Evolutionary conservation across 2,888 invertebrate genomes (phyloP), one percentile per base, ranked within the genome.

Genomic region (Ethmia dodecea): DNA sequence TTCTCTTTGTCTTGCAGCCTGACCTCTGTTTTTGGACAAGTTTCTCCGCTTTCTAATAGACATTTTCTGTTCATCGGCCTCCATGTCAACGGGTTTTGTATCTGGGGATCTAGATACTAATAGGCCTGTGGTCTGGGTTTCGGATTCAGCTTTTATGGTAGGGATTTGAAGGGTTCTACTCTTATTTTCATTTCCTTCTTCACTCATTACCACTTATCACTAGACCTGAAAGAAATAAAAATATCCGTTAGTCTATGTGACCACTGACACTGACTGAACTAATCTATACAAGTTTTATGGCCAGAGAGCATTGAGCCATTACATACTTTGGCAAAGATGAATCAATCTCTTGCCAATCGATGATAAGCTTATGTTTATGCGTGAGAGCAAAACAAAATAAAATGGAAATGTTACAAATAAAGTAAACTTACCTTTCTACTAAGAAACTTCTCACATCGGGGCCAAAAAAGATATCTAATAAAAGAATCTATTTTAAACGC

Each of bases 21-120:
- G 78, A 10, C 79, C 77, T 57, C 88, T 78, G 43, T 88, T 89
- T 55, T 88, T 89, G 0, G 89, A 88, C 26, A 90, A 69, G 45
- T 88, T 89, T 42, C 92, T 86, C 30, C 91, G 86, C 50, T 89
- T 89, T 35, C 90, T 87, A 25, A 89, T 74, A 11, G 88, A 81
- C 60, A 89, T 88, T 59, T 73, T 76, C 43, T 88, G 77, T 42
- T 75, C 77, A 25, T 74, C 68, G 2, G 77, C 69, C 26, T 76
- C 77, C 75, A 77, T 78, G 43, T 60, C 58, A 16, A 53, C 52
- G 28, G 29, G 52, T 10, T 12, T 26, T 45, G 44, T 56, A 34
- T 71, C 65, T 11, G 71, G 64, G 13, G 71, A 55, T 50, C 56
- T 68, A 13, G 61, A 45, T 14, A 76, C 59, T 42, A 69, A 45